Evolutionary conservation across 1,140 invertebrate genomes (phyloP).

Genomic region (Marisa cornuarietis): DNA sequence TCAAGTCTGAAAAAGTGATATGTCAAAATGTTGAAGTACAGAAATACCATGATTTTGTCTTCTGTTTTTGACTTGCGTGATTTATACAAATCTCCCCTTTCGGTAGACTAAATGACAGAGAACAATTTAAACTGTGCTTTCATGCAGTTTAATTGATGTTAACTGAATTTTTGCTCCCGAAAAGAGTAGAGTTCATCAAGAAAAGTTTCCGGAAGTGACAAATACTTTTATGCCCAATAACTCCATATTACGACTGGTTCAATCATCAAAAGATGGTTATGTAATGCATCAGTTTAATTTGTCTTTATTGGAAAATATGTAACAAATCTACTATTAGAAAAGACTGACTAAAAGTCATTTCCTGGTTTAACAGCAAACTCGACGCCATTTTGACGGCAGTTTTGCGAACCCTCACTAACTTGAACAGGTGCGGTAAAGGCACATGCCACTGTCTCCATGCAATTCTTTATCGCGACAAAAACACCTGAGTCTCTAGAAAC

Average conservation of each 20-base stretch:
- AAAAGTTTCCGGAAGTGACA: too few relatives aligned
- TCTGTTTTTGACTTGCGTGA: background rate
- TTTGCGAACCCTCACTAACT: background rate
- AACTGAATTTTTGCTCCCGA: too few relatives aligned
- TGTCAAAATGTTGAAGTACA: too few relatives aligned
- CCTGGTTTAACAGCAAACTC: slow-evolving; percentile 10
- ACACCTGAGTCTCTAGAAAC: background rate
- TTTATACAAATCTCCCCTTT: background rate
- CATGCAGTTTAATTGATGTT: too few relatives aligned
- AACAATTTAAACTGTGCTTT: too few relatives aligned
- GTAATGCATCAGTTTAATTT: background rate
- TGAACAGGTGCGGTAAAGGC: slow-evolving; percentile 20
- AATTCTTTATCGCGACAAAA: slow-evolving; percentile 7
- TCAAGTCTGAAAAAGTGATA: too few relatives aligned
- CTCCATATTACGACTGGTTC: too few relatives aligned
- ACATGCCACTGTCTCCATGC: slow-evolving; percentile 19
- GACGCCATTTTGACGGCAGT: slow-evolving; percentile 14
- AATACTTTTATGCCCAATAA: too few relatives aligned
- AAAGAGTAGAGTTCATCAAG: background rate
- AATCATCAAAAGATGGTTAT: background rate
- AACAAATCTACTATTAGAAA: background rate
- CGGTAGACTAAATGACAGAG: too few relatives aligned
- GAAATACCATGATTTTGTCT: background rate
- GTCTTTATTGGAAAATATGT: background rate
- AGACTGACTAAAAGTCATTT: slow-evolving; percentile 4